These are phyloP conservation scores for Phrynosoma blainvillii DNA, from an alignment of 2,113 vertebrate genomes.

Conservation along the genomic window DNA sequence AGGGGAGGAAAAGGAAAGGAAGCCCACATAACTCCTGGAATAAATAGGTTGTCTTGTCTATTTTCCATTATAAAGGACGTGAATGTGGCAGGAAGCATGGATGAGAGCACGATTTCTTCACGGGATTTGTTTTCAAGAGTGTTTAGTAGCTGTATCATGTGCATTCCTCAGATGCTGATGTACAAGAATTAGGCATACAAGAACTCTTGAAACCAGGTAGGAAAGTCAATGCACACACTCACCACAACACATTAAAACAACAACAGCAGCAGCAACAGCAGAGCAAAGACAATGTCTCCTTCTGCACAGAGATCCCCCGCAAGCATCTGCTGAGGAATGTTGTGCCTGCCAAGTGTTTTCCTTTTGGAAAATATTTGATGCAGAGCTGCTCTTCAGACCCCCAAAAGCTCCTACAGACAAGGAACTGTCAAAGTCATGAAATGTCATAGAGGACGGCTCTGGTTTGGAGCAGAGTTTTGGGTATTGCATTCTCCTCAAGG, in stretches of 20 bases:
- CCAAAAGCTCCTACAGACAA: accelerated
- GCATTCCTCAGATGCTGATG: neutral
- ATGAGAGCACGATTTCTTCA: neutral
- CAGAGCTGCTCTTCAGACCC: neutral
- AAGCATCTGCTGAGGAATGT: neutral
- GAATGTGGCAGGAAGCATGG: slow-evolving; percentile 3
- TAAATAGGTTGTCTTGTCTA: slow-evolving; percentile 35
- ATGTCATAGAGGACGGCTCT: accelerated
- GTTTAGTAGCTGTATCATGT: neutral
- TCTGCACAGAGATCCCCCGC: neutral
- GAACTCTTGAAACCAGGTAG: accelerated
- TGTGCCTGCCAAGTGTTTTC: no score
- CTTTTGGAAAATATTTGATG: neutral
- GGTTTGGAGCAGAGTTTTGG: neutral
- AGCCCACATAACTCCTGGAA: no score
- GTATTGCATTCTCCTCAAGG: no score
- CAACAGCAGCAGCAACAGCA: no score
- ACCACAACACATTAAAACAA: no score
- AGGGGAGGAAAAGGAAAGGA: neutral
- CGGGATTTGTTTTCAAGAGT: accelerated
- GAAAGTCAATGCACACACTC: neutral
- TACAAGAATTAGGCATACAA: accelerated
- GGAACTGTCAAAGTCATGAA: neutral
- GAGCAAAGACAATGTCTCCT: neutral
- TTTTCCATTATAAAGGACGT: neutral